These are phyloP conservation scores for Porites divaricata DNA, from an alignment of 92 coral and sea anemone genomes.

Conservation along the genomic window DNA sequence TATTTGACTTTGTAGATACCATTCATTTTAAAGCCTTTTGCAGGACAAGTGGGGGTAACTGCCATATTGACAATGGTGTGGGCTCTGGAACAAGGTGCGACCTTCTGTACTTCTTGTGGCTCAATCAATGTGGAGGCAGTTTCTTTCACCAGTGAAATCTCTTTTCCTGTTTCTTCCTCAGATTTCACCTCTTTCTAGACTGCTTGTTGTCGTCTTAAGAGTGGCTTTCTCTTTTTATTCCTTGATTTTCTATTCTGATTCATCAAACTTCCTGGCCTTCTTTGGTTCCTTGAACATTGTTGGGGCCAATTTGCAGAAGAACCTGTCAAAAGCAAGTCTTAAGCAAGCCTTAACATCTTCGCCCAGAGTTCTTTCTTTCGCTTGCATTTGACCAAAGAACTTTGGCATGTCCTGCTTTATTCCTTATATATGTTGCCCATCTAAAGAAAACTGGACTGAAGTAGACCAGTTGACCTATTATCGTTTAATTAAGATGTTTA, in stretches of 20 bases:
- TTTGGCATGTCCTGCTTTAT: too few relatives aligned
- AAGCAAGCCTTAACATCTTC: too few relatives aligned
- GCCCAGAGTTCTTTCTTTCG: background rate
- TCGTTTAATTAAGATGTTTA: slow-evolving; percentile 6
- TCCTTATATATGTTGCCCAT: background rate
- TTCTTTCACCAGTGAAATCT: background rate
- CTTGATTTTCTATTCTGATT: background rate
- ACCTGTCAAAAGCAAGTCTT: background rate
- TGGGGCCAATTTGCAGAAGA: background rate
- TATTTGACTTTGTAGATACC: background rate
- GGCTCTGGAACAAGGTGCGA: background rate
- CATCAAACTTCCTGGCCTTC: background rate
- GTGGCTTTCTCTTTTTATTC: background rate
- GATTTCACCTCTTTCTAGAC: background rate
- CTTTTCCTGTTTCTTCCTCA: background rate
- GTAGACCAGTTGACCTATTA: background rate
- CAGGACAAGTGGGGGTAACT: background rate
- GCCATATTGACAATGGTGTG: slow-evolving; percentile 5
- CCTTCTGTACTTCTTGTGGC: background rate
- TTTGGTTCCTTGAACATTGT: background rate
- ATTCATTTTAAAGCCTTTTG: background rate
- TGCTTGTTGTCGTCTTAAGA: background rate
- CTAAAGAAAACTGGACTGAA: background rate
- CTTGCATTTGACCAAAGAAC: slow-evolving; percentile 9
- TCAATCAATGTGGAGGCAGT: background rate